Base-by-base conservation (phyloP, 2,888 invertebrate species). In the Parnassius smintheus region DNA sequence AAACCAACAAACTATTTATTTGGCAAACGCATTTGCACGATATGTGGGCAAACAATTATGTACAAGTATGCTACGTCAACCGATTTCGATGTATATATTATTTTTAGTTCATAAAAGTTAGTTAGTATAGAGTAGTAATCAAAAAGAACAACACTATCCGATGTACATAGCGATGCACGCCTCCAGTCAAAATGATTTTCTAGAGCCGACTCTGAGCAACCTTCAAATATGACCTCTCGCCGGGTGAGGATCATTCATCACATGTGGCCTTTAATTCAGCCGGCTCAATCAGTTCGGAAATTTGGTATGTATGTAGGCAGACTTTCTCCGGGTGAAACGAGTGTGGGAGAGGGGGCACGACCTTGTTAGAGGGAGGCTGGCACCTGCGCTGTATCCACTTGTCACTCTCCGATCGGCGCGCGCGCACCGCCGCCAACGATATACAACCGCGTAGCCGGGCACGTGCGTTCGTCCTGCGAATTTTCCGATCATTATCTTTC, bases 231-330 rank as follows among this genome's bases (percentile, higher is more conserved):
- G 74, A 75, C 73, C 75, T 65, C 70, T 56, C 66, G 66, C 65
- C 48, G 35, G 44, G 64, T 13, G 61, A 18, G 44, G 62, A 73
- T 73, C 75, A 74, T 75, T 75, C 75, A 75, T 75, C 73, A 75
- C 68, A 67, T 56, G 44, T 66, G 68, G 72, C 69, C 71, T 71
- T 74, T 75, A 74, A 75, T 75, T 72, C 82, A 78, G 72, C 70
- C 81, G 77, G 80, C 80, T 86, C 87, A 85, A 89, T 89, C 88
- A 84, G 84, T 85, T 88, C 84, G 86, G 81, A 89, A 85, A 90
- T 90, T 91, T 88, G 88, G 90, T 91, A 91, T 90, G 91, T 89
- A 91, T 90, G 90, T 90, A 91, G 91, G 91, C 82, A 88, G 87
- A 90, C 91, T 91, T 91, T 90, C 91, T 87, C 91, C 79, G 82